Evolutionary conservation across 2,113 vertebrate species (phyloP).

Genomic region (Vimba vimba): DNA sequence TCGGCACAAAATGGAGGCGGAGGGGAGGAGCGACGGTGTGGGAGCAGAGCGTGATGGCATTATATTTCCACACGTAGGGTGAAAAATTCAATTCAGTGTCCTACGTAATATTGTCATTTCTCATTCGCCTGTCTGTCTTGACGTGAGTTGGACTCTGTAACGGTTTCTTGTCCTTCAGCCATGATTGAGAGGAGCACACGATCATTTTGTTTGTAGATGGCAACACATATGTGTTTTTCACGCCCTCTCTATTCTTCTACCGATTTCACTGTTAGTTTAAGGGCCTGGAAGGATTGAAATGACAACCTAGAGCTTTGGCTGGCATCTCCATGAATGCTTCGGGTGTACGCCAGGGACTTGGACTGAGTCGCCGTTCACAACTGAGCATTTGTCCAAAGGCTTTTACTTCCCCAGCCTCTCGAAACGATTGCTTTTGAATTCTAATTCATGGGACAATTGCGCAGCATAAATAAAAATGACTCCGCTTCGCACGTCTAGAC

Average conservation of each 20-base stretch:
- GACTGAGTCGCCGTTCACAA: constrained; percentile 21
- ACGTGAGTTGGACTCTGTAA: neutral
- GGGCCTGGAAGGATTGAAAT: constrained; percentile 86
- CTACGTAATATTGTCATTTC: neutral
- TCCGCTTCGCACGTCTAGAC: constrained; percentile 7
- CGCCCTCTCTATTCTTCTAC: constrained; percentile 72
- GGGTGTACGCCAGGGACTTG: constrained; percentile 68
- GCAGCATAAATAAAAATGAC: constrained; percentile 36
- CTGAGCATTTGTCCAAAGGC: constrained; percentile 47
- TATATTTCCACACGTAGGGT: constrained; percentile 61
- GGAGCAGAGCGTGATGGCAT: constrained; percentile 59
- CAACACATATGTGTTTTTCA: constrained; percentile 59
- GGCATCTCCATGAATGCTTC: constrained; percentile 77
- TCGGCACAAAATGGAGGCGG: constrained; percentile 69
- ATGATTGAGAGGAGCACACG: neutral
- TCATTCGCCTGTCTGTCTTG: constrained; percentile 4
- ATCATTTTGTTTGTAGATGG: neutral
- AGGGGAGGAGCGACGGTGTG: constrained; percentile 67
- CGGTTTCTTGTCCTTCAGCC: neutral
- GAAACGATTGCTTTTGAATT: constrained; percentile 32
- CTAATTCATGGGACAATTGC: constrained; percentile 7
- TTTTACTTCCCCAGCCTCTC: constrained; percentile 36
- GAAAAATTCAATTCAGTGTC: constrained; percentile 15
- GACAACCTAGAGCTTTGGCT: constrained; percentile 84
- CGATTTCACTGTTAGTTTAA: constrained; percentile 84